Conservation (phyloP, 2,113 vertebrate species). For the Anhinga rufa region DNA sequence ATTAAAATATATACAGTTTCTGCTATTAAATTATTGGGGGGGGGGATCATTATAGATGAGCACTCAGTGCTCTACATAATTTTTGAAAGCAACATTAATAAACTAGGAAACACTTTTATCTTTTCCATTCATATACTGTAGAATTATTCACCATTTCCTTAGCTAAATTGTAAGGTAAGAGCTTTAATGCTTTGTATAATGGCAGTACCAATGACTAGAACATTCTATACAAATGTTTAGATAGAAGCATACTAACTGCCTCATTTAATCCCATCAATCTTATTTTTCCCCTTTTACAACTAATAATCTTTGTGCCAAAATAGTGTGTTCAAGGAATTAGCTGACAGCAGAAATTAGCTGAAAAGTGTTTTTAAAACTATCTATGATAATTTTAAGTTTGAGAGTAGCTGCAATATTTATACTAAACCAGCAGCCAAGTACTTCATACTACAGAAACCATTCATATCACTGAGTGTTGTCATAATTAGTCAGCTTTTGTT, state of each 20-base stretch:
- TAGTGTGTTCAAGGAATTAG: neutral
- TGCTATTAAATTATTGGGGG: neutral
- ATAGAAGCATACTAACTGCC: neutral
- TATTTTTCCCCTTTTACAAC: neutral
- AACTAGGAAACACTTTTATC: neutral
- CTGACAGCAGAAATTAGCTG: neutral
- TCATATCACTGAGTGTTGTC: neutral
- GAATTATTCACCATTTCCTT: neutral
- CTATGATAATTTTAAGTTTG: neutral
- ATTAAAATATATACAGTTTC: neutral
- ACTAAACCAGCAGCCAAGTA: neutral
- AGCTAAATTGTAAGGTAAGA: neutral
- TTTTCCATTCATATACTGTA: neutral
- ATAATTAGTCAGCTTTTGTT: neutral
- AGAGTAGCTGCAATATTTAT: neutral
- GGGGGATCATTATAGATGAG: neutral
- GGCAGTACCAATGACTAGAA: neutral
- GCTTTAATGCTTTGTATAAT: neutral
- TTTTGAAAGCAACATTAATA: neutral
- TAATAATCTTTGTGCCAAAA: neutral
- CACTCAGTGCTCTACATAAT: neutral
- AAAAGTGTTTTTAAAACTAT: neutral
- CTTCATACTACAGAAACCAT: neutral
- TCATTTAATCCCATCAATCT: neutral
- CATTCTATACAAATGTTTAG: neutral